Conservation (phyloP, 2,113 vertebrate genomes). For the Osmerus eperlanus region DNA sequence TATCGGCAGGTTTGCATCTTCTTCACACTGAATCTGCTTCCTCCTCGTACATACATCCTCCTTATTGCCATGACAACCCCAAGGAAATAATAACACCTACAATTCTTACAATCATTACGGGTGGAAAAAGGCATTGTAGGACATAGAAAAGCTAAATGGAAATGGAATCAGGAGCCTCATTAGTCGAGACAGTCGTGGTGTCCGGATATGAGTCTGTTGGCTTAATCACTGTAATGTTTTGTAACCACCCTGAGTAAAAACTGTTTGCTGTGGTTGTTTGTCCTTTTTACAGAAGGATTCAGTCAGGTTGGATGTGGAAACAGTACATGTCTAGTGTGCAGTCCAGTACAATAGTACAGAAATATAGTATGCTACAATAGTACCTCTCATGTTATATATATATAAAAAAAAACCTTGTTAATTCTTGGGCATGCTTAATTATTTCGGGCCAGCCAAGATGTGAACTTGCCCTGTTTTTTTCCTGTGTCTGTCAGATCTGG, state of each 20-base stretch:
- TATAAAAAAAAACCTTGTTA: too few species aligned
- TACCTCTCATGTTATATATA: too few species aligned
- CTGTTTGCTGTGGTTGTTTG: not conserved
- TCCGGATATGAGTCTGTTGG: not conserved
- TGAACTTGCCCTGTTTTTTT: not conserved
- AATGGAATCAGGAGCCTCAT: conserved; percentile 1
- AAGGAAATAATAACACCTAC: not conserved
- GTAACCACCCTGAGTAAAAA: not conserved
- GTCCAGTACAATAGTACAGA: not conserved
- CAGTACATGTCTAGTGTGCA: too few species aligned
- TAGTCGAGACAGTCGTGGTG: not conserved
- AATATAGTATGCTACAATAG: not conserved
- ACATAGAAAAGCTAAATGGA: not conserved
- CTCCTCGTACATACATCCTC: not conserved
- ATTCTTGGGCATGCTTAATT: too few species aligned
- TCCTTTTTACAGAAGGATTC: not conserved
- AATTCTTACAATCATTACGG: not conserved
- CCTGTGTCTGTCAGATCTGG: conserved; percentile 70
- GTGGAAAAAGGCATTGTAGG: not conserved
- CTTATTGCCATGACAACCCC: not conserved
- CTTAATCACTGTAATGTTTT: not conserved
- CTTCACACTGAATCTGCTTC: not conserved
- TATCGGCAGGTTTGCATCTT: conserved; percentile 75
- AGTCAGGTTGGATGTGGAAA: too few species aligned
- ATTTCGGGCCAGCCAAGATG: not conserved